Conservation (phyloP, 2,797 vertebrate genomes). For the Anguilla marmorata region DNA sequence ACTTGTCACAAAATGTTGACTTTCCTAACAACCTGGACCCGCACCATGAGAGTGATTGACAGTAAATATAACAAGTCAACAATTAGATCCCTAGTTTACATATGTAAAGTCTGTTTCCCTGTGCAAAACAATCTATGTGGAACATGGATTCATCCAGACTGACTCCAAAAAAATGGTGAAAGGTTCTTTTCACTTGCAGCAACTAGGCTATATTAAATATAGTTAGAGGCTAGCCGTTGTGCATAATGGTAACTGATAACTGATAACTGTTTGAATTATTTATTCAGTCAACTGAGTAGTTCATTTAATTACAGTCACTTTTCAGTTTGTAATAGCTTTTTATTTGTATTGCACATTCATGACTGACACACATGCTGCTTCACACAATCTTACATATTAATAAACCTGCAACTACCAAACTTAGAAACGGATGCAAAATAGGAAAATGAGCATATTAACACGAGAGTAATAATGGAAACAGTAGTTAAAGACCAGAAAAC, state of each 20-base stretch:
- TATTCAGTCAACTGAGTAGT: neutral
- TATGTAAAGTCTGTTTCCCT: slow-evolving; percentile 51
- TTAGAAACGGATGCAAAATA: neutral
- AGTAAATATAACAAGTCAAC: slow-evolving; percentile 50
- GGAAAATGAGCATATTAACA: neutral
- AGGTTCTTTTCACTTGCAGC: neutral
- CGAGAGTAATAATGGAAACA: neutral
- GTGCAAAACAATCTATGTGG: neutral
- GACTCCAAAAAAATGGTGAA: neutral
- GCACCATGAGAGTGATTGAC: slow-evolving; percentile 38
- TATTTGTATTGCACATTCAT: neutral
- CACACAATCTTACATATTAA: neutral
- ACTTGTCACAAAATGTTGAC: slow-evolving; percentile 58
- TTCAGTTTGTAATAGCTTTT: neutral
- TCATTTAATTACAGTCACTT: neutral
- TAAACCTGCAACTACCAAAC: neutral
- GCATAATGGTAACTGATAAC: neutral
- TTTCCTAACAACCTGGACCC: slow-evolving; percentile 48
- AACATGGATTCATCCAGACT: neutral
- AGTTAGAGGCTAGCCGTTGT: neutral
- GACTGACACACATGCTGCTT: neutral
- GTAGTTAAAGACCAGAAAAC: neutral
- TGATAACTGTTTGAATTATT: neutral
- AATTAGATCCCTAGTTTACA: slow-evolving; percentile 50
- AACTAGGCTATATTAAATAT: neutral